Base-by-base conservation (phyloP, 2,797 vertebrate species). In the Neopelma chrysocephalum region DNA sequence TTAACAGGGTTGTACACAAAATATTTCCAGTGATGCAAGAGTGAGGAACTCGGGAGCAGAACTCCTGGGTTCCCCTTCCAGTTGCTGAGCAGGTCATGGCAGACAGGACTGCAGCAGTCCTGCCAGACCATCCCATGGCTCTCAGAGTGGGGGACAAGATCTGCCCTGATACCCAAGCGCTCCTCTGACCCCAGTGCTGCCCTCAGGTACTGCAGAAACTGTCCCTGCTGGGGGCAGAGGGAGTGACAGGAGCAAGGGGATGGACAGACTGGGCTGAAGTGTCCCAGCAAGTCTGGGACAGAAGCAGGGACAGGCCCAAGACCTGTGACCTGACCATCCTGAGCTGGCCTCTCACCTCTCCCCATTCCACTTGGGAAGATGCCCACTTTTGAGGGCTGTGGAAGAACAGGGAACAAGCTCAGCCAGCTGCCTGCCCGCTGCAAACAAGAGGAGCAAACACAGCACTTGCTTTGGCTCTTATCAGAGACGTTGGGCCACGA, bases 401-500 rank as follows among this genome's bases (percentile, higher is more conserved):
- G 42, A 68, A 87, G 82, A 87, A 45, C 48, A 90, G 45, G 45
- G 77, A 60, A 80, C 31, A 90, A 77, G 40, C 56, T 53, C 10
- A 84, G 72, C 83, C 92, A 95, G 66, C 53, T 82, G 71, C 64
- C 78, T 61, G 31, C 71, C 79, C 80, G 57, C 64, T 54, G 60
- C 78, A 94, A 89, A 94, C 29, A 84, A 73, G 47, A 82, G 68
- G 66, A 71, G 81, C 85, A 96, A 96, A 68, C 53, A 69, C 2
- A 9, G 50, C 25, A 2, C 71, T 93, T 54, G 45, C 75, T 94
- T 87, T 92, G 34, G 65, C 70, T 84, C 80, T 92, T 96, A 96
- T 94, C 94, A 77, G 91, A 90, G 90, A 95, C 87, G 89, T 96
- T 97, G 93, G 69, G 81, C 92, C 94, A 64, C 64, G 54, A 64